Conservation (phyloP, 2,888 invertebrate genomes). For the Tachystola acroxantha region DNA sequence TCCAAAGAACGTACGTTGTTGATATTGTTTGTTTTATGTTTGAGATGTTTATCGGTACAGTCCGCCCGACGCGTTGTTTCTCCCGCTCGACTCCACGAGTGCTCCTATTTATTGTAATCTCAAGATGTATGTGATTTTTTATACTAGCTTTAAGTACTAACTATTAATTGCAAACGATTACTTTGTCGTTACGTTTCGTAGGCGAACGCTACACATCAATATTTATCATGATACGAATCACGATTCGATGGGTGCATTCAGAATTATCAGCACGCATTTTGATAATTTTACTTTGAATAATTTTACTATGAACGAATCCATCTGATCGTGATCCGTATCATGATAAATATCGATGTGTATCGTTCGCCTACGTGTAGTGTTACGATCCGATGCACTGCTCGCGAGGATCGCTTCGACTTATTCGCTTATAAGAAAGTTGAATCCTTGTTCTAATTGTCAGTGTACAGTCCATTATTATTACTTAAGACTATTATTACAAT, state of each 20-base stretch:
- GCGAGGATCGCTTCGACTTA: slow-evolving; percentile 64
- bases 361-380: slow-evolving; percentile 11
- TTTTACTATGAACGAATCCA: too few species aligned
- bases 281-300: too few species aligned
- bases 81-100: slow-evolving; percentile 66
- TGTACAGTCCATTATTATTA: slow-evolving; percentile 23
- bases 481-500: slow-evolving; percentile 6
- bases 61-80: slow-evolving; percentile 60
- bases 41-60: slow-evolving; percentile 44
- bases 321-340: too few species aligned
- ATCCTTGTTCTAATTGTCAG: slow-evolving; percentile 37
- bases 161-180: slow-evolving; percentile 33
- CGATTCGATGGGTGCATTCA: too few species aligned
- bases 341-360: slow-evolving; percentile 19
- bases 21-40: slow-evolving; percentile 41
- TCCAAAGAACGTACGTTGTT: slow-evolving; percentile 64
- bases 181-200: too few species aligned
- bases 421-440: slow-evolving; percentile 61
- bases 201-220: too few species aligned
- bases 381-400: slow-evolving; percentile 19
- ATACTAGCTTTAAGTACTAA: slow-evolving; percentile 67
- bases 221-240: too few species aligned
- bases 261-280: too few species aligned
- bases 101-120: slow-evolving; percentile 71
- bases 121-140: slow-evolving; percentile 73